A percentile compares a stretch with the other conserved stretches of the same genome.
Evolutionary conservation across 92 coral and sea anemone genomes (phyloP).

Genomic region (Montipora capitata): DNA sequence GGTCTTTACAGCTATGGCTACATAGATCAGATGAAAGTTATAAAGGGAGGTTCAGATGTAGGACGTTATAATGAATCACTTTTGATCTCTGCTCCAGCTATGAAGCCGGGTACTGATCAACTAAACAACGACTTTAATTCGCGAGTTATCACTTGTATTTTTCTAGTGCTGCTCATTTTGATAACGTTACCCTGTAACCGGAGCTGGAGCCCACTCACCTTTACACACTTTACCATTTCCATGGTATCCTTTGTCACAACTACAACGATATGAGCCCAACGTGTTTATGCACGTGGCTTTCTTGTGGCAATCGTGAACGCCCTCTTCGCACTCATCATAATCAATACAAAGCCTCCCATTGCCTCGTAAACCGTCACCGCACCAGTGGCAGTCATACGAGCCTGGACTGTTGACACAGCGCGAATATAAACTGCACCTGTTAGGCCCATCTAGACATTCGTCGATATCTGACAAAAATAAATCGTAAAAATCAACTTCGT

Average conservation of each 20-base stretch:
- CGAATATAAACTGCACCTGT: slow-evolving; percentile 9
- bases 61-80: too few relatives aligned
- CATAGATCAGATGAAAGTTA: too few relatives aligned
- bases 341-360: not conserved
- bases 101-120: too few relatives aligned
- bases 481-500: too few relatives aligned
- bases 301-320: not conserved
- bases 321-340: slow-evolving; percentile 24
- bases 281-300: slow-evolving; percentile 13
- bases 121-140: not conserved
- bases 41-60: too few relatives aligned
- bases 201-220: not conserved
- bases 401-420: slow-evolving; percentile 39
- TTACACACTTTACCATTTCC: slow-evolving; percentile 27
- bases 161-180: too few relatives aligned
- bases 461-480: slow-evolving; percentile 21
- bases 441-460: slow-evolving; percentile 10
- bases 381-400: slow-evolving; percentile 20
- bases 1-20: too few relatives aligned
- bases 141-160: too few relatives aligned
- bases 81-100: too few relatives aligned
- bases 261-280: slow-evolving; percentile 22
- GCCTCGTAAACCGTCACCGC: not conserved
- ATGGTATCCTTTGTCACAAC: not conserved
- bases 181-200: too few relatives aligned